Conservation (phyloP, 2,797 vertebrate genomes). For the Tragopan temminckii region DNA sequence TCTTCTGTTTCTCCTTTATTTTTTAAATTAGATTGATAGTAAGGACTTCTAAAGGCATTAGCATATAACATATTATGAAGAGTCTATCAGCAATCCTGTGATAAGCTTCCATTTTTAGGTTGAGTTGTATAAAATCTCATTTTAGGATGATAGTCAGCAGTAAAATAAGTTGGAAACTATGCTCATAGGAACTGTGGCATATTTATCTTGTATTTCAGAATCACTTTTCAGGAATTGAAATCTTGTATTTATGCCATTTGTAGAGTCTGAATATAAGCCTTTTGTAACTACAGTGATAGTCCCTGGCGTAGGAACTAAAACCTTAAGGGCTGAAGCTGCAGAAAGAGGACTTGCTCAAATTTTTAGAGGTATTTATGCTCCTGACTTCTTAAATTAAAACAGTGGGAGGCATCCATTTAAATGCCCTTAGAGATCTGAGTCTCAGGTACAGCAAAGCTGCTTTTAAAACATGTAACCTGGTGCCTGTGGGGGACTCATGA, state of each 20-base stretch:
- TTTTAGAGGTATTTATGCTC: not conserved
- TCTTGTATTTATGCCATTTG: constrained; percentile 11
- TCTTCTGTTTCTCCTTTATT: constrained; percentile 24
- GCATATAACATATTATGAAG: not conserved
- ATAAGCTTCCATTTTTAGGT: constrained; percentile 38
- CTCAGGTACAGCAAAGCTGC: not conserved
- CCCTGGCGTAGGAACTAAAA: not conserved
- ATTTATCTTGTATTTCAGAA: constrained; percentile 49
- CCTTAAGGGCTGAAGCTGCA: not conserved
- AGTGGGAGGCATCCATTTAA: not conserved
- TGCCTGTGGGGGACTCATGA: not conserved
- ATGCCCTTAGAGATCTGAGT: not conserved
- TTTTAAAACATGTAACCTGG: not conserved
- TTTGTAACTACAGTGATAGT: constrained; percentile 2
- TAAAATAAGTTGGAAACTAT: constrained; percentile 43
- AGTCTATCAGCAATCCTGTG: constrained; percentile 5
- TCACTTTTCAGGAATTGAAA: constrained; percentile 22
- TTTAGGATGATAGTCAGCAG: constrained; percentile 46
- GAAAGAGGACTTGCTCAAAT: not conserved
- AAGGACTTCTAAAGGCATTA: constrained; percentile 6
- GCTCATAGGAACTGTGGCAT: not conserved
- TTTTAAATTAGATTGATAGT: constrained; percentile 7
- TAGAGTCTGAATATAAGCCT: not conserved
- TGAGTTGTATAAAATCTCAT: constrained; percentile 60
- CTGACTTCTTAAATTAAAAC: not conserved